Evolutionary conservation across 2,797 vertebrate genomes (phyloP).

Genomic region (Periparus ater): DNA sequence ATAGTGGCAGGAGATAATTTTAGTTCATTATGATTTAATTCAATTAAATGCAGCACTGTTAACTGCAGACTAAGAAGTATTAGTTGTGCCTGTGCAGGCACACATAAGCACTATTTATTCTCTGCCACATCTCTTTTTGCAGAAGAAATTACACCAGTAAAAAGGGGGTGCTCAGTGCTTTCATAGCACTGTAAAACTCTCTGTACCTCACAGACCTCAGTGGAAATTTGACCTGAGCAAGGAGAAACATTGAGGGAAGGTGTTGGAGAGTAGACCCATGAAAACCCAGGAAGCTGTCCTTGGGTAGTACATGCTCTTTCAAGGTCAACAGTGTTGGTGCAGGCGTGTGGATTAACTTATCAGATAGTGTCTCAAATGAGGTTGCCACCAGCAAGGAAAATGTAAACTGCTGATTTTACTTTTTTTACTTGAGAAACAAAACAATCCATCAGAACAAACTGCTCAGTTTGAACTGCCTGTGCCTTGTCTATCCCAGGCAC

Average conservation of each 20-base stretch:
- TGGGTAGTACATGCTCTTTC: not conserved
- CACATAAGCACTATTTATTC: conserved; percentile 44
- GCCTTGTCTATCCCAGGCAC: not conserved
- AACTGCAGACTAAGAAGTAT: conserved; percentile 51
- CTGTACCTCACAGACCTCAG: not conserved
- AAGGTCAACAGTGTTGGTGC: not conserved
- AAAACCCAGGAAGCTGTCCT: not conserved
- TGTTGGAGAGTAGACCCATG: not conserved
- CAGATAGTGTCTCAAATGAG: not conserved
- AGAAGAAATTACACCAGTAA: not conserved
- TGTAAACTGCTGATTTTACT: not conserved
- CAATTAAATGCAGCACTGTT: conserved; percentile 63
- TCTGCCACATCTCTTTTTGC: not conserved
- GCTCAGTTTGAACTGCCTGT: not conserved
- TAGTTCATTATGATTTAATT: conserved; percentile 69
- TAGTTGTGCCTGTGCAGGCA: not conserved
- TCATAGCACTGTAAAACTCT: not conserved
- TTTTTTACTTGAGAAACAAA: not conserved
- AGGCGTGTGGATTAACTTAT: not conserved
- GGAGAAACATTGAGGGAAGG: not conserved
- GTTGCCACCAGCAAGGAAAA: not conserved
- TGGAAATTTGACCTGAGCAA: not conserved
- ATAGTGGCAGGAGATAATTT: conserved; percentile 63
- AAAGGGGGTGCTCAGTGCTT: not conserved
- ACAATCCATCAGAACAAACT: not conserved